A percentile compares a stretch with the other conserved stretches of the same genome.
Evolutionary conservation across 2,888 invertebrate species (phyloP).

Genomic region (Drosophila maculinotata): DNA sequence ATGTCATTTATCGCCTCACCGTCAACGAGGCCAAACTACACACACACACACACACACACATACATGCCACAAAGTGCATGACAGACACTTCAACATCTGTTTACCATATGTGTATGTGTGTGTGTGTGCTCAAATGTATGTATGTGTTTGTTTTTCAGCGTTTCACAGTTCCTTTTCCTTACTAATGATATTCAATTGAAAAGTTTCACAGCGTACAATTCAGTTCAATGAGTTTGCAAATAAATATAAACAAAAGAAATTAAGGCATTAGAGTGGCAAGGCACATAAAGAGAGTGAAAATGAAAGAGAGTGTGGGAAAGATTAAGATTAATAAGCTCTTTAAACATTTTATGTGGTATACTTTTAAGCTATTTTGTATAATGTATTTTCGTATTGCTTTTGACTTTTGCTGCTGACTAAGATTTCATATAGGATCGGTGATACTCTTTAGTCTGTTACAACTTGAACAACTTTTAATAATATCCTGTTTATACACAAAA

Average conservation of each 20-base stretch:
- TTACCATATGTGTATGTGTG: conserved; percentile 43
- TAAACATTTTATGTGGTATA: too few relatives aligned
- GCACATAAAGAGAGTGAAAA: not conserved
- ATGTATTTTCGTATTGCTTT: too few relatives aligned
- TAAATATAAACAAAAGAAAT: conserved; percentile 24
- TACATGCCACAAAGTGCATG: not conserved
- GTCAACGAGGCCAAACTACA: conserved; percentile 27
- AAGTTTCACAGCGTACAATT: conserved; percentile 35
- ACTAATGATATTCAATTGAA: conserved; percentile 52
- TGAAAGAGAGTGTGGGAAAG: not conserved
- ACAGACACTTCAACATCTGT: conserved; percentile 55
- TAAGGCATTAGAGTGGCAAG: not conserved
- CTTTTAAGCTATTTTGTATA: not conserved
- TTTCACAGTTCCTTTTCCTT: conserved; percentile 36
- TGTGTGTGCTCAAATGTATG: conserved; percentile 8
- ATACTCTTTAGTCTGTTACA: too few relatives aligned
- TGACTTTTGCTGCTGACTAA: too few relatives aligned
- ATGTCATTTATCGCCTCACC: conserved; percentile 70
- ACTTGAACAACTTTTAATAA: too few relatives aligned
- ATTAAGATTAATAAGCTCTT: too few relatives aligned
- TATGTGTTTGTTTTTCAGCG: conserved; percentile 48
- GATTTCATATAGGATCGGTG: too few relatives aligned
- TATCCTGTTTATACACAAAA: too few relatives aligned
- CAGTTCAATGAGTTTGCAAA: conserved; percentile 36
- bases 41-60: conserved; percentile 34